Base-by-base conservation (phyloP, 2,113 vertebrate genomes). In the Cyanocitta stelleri region DNA sequence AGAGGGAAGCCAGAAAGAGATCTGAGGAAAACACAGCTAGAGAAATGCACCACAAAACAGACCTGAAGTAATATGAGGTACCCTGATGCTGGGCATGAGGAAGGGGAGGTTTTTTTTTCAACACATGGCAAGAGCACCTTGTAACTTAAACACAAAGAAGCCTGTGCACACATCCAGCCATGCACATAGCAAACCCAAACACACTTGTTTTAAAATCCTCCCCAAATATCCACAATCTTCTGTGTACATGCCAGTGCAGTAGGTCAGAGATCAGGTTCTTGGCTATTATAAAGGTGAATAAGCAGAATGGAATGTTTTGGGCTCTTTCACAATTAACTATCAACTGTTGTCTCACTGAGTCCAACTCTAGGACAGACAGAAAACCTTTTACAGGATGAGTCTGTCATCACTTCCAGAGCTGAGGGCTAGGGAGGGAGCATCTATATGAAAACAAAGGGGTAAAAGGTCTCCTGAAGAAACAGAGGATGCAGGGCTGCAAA, bases 301-400 rank as follows among this genome's bases (percentile, higher is more conserved):
- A 94, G 86, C n/a, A 86, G 93, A 96, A 77, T 43, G 94, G 61
- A 93, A 93, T 72, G 91, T 85, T 91, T 89, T 64, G 56, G 93
- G 79, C n/a, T 67, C 81, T 90, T 81, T 83, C 63, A 64, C 54
- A 94, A 83, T 52, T 59, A 89, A 33, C 24, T 96, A 48, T 75
- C 86, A 95, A 82, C 83, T 83, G 48, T 78, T 94, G 85, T 83
- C 75, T 81, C 59, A 71, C 72, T 46, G 72, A 88, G 29, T 64
- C 69, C 44, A 0, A 78, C 79, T 93, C 82, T 52, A 51, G 83
- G 75, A 91, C 67, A 93, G 64, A 69, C 61, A 96, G 84, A 56
- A 88, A 96, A 37, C 63, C 37, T 90, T 85, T 66, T 52, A 80
- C 48, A 89, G 59, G 64, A 75, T 62, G 29, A 85, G 72, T 37